Conservation (phyloP, 2,888 invertebrate genomes). For the Cacoxenus indagator region DNA sequence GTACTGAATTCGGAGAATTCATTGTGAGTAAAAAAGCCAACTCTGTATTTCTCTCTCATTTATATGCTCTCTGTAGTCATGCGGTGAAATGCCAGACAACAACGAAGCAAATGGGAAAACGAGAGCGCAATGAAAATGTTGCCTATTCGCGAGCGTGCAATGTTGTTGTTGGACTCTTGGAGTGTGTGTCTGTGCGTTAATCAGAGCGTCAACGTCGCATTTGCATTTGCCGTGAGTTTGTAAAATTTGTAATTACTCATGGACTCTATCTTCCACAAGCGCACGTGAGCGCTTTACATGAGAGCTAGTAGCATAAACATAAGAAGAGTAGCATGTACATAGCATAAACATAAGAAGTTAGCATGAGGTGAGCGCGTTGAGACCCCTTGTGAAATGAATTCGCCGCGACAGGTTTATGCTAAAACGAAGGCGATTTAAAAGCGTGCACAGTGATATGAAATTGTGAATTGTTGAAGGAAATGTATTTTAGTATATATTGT, state of each 20-base stretch:
- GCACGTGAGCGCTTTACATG: background rate
- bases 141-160: background rate
- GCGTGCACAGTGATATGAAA: slow-evolving; percentile 26
- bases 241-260: too few relatives aligned
- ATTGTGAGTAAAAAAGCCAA: slow-evolving; percentile 40
- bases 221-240: too few relatives aligned
- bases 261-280: background rate
- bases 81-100: background rate
- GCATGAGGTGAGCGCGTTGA: too few relatives aligned
- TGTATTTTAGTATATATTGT: slow-evolving; percentile 41
- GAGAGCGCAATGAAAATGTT: background rate
- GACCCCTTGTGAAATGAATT: slow-evolving; percentile 16
- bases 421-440: background rate
- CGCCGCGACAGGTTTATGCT: slow-evolving; percentile 31
- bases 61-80: background rate
- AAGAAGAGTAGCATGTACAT: background rate
- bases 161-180: background rate
- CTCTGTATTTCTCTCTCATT: background rate
- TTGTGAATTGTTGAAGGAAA: background rate
- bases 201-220: too few relatives aligned
- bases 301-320: background rate
- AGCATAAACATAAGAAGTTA: too few relatives aligned
- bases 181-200: background rate
- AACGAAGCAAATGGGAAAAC: background rate
- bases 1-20: slow-evolving; percentile 52